These are phyloP conservation scores for Staurois parvus DNA, from an alignment of 2,797 vertebrate genomes.

Conservation along the genomic window DNA sequence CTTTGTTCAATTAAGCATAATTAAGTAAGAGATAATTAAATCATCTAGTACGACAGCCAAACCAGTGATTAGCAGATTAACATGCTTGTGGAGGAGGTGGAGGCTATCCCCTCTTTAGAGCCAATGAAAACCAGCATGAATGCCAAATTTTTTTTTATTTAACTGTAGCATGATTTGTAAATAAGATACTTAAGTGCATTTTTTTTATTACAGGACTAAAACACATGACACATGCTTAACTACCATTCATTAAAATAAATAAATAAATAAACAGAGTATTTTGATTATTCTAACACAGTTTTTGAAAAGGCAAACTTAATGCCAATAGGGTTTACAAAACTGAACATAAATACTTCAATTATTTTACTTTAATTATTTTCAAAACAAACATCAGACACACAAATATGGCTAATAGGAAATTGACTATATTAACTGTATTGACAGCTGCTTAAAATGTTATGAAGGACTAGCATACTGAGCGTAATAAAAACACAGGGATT, in stretches of 20 bases:
- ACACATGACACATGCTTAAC: not conserved
- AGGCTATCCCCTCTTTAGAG: not conserved
- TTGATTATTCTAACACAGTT: too few species aligned
- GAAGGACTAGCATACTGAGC: too few species aligned
- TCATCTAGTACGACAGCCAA: slow-evolving; percentile 4
- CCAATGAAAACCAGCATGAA: not conserved
- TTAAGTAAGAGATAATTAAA: slow-evolving; percentile 4
- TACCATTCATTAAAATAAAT: not conserved
- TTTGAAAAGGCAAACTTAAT: too few species aligned
- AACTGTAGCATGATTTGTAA: not conserved
- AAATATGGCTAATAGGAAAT: not conserved
- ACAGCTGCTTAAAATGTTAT: too few species aligned
- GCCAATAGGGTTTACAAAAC: not conserved
- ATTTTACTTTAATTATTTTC: too few species aligned
- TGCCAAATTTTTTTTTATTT: not conserved
- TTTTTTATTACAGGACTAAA: not conserved
- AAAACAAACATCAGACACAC: not conserved
- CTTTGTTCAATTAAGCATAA: not conserved
- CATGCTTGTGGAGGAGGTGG: slow-evolving; percentile 12
- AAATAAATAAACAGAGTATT: not conserved
- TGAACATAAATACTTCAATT: not conserved
- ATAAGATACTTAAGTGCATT: not conserved
- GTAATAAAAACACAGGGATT: too few species aligned
- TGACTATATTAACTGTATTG: too few species aligned
- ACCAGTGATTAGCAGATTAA: slow-evolving; percentile 4